Evolutionary conservation across 2,888 invertebrate species (phyloP).

Genomic region (Argyresthia albistria): DNA sequence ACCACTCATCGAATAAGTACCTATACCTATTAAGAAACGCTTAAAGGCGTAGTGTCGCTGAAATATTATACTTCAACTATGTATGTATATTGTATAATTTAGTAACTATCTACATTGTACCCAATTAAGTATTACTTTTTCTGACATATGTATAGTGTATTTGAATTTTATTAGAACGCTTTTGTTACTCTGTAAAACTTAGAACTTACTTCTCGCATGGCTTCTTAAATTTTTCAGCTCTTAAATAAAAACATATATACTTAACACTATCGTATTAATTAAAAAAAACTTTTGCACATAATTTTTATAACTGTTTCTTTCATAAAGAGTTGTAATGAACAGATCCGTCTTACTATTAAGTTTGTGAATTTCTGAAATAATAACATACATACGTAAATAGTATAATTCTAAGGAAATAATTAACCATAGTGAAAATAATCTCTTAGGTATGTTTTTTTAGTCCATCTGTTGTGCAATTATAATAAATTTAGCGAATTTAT

Average conservation of each 20-base stretch:
- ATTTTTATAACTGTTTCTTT: slow-evolving; percentile 16
- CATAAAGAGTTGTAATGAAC: slow-evolving; percentile 26
- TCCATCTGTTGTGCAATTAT: slow-evolving; percentile 54
- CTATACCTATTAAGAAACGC: slow-evolving; percentile 60
- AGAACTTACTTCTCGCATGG: slow-evolving; percentile 49
- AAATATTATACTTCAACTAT: slow-evolving; percentile 52
- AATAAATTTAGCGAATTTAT: slow-evolving; percentile 62
- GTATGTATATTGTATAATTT: slow-evolving; percentile 60
- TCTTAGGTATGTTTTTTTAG: slow-evolving; percentile 53
- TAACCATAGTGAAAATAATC: slow-evolving; percentile 55
- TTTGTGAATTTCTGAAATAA: slow-evolving; percentile 54
- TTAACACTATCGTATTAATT: slow-evolving; percentile 20
- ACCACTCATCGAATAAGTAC: slow-evolving; percentile 49
- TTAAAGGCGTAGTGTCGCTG: slow-evolving; percentile 65
- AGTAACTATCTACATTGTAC: slow-evolving; percentile 62
- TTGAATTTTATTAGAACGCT: slow-evolving; percentile 58
- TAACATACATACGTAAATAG: slow-evolving; percentile 68
- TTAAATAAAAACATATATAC: slow-evolving; percentile 11
- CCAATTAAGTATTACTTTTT: slow-evolving; percentile 48
- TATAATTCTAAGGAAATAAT: slow-evolving; percentile 48
- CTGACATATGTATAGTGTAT: slow-evolving; percentile 41
- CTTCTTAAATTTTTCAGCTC: slow-evolving; percentile 40
- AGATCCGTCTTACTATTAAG: slow-evolving; percentile 58
- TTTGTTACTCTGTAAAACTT: slow-evolving; percentile 24
- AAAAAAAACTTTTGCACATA: slow-evolving; percentile 12